Percentiles rank a stretch among this genome's conserved stretches.
Conservation (phyloP, 2,797 vertebrate genomes). For the Tenualosa ilisha region DNA sequence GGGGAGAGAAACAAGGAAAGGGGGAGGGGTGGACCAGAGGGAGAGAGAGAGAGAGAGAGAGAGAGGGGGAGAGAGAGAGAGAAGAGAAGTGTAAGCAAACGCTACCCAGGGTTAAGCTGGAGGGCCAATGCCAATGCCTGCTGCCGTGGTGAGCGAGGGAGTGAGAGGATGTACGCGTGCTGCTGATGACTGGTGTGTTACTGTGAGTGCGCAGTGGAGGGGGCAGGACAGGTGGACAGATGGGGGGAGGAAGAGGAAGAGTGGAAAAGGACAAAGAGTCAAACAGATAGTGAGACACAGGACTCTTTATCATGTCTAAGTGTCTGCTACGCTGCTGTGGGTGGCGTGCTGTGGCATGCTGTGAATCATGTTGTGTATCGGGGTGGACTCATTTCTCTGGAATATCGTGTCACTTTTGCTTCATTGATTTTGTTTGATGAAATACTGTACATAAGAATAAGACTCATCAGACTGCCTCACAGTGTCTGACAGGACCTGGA, state of each 20-base stretch:
- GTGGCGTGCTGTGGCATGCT: not conserved
- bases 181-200: not conserved
- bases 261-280: not conserved
- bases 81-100: slow-evolving; percentile 15
- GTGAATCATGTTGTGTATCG: not conserved
- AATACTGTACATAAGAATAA: no score
- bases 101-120: slow-evolving; percentile 7
- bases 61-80: not conserved
- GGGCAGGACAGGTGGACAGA: not conserved
- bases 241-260: not conserved
- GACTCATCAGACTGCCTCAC: no score
- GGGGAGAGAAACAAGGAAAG: not conserved
- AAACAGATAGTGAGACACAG: not conserved
- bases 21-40: not conserved
- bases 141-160: not conserved
- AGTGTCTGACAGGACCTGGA: no score
- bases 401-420: no score
- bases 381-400: not conserved
- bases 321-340: not conserved
- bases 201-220: not conserved
- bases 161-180: not conserved
- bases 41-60: slow-evolving; percentile 10
- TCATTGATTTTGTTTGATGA: no score
- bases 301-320: not conserved
- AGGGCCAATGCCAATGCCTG: not conserved